Percentiles rank a stretch among this genome's conserved stretches.
Evolutionary conservation across 2,797 vertebrate species (phyloP).

Genomic region (Acipenser oxyrinchus): DNA sequence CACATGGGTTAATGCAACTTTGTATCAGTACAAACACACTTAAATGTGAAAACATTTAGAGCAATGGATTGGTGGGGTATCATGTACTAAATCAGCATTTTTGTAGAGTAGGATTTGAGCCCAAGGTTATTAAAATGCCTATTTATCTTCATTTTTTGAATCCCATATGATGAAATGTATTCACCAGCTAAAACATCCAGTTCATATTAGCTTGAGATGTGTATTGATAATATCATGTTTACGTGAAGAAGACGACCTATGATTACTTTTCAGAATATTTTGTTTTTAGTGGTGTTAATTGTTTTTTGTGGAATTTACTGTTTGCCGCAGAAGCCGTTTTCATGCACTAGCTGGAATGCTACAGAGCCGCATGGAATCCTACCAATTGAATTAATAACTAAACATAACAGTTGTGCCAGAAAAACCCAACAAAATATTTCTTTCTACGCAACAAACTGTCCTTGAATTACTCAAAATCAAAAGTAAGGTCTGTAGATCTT

Average conservation of each 20-base stretch:
- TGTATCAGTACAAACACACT: too few species aligned
- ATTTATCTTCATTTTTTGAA: background rate
- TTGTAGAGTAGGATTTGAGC: background rate
- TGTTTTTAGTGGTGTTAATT: background rate
- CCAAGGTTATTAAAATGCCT: slow-evolving; percentile 1
- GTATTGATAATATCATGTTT: background rate
- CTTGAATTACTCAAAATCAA: background rate
- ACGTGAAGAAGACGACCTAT: background rate
- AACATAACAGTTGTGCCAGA: background rate
- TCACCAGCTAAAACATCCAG: background rate
- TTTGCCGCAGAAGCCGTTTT: background rate
- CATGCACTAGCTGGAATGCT: background rate
- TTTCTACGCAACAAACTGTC: background rate
- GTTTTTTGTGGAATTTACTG: background rate
- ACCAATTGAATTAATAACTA: background rate
- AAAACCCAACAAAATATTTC: background rate
- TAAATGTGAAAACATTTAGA: background rate
- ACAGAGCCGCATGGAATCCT: background rate
- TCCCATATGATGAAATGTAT: background rate
- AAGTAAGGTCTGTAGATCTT: background rate
- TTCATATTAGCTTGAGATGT: background rate
- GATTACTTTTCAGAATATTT: too few species aligned
- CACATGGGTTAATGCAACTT: too few species aligned
- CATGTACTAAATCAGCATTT: background rate
- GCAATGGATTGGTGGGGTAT: background rate